Conservation (phyloP, 2,888 invertebrate genomes). For the Stegana nigrithorax region DNA sequence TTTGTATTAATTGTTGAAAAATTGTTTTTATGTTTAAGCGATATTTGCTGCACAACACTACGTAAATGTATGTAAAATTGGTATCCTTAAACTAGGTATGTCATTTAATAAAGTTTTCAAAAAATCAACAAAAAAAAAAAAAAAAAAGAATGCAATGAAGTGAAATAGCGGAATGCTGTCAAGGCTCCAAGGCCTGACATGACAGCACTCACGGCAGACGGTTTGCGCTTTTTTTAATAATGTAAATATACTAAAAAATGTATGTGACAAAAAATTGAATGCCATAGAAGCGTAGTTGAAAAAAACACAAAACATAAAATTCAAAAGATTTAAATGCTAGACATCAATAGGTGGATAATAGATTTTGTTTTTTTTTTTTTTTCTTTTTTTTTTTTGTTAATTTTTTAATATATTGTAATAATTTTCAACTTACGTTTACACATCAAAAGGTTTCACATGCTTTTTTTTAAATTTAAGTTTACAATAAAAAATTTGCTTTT, state of each 20-base stretch:
- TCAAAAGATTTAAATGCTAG: neutral
- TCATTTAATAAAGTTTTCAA: slow-evolving; percentile 16
- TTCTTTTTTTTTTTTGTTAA: neutral
- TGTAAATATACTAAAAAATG: too few relatives aligned
- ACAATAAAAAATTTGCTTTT: neutral
- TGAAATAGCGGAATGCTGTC: too few relatives aligned
- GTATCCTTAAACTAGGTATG: too few relatives aligned
- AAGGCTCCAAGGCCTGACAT: too few relatives aligned
- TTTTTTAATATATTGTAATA: neutral
- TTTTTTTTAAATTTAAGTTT: neutral
- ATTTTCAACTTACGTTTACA: neutral
- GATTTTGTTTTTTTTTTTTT: neutral
- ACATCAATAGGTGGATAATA: slow-evolving; percentile 2
- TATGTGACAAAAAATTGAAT: too few relatives aligned
- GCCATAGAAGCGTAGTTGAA: neutral
- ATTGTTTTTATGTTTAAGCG: slow-evolving; percentile 17
- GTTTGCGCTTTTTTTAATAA: too few relatives aligned
- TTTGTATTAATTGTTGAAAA: slow-evolving; percentile 4
- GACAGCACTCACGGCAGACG: too few relatives aligned
- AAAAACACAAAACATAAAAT: neutral
- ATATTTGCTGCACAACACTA: slow-evolving; percentile 63
- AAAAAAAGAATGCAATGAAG: too few relatives aligned
- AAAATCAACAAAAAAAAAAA: neutral
- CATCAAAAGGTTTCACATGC: neutral
- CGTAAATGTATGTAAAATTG: slow-evolving; percentile 63